Percentiles rank a stretch among this genome's conserved stretches.
These are phyloP conservation scores for Lingula anatina DNA, from an alignment of 2,888 invertebrate genomes.

Conservation along the genomic window DNA sequence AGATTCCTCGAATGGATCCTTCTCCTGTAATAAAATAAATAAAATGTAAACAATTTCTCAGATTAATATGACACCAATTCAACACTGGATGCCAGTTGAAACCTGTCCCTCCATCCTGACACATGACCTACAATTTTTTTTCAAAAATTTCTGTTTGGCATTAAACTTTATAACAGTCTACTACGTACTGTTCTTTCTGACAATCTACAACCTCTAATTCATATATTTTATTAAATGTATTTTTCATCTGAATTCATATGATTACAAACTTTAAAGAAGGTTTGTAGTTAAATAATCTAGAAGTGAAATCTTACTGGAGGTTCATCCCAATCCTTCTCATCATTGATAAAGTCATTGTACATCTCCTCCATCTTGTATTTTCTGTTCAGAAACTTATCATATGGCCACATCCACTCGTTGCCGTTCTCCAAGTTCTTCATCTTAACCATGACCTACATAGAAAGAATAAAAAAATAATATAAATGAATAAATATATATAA, in stretches of 20 bases:
- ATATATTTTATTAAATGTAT: no score
- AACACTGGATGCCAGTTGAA: not conserved
- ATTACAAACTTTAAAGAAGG: no score
- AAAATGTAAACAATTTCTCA: not conserved
- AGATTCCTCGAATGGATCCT: conserved; percentile 49
- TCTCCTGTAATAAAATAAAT: conserved; percentile 22
- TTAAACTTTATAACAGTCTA: no score
- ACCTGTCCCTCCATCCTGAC: not conserved
- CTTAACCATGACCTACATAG: conserved; percentile 39
- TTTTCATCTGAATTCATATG: no score
- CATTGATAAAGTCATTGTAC: conserved; percentile 46
- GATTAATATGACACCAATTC: not conserved
- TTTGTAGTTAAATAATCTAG: no score
- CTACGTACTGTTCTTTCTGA: no score
- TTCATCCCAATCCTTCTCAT: conserved; percentile 38
- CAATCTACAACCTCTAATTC: no score
- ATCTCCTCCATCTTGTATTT: conserved; percentile 50
- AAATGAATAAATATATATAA: no score
- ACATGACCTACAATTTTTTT: no score
- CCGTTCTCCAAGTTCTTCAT: conserved; percentile 29
- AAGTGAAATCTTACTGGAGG: conserved; percentile 39
- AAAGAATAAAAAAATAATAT: no score
- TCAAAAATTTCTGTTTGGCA: no score
- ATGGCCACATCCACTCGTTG: conserved; percentile 41
- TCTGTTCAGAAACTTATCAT: conserved; percentile 44